Base-by-base conservation (phyloP, 2,888 invertebrate species). In the Yponomeuta sedellus region DNA sequence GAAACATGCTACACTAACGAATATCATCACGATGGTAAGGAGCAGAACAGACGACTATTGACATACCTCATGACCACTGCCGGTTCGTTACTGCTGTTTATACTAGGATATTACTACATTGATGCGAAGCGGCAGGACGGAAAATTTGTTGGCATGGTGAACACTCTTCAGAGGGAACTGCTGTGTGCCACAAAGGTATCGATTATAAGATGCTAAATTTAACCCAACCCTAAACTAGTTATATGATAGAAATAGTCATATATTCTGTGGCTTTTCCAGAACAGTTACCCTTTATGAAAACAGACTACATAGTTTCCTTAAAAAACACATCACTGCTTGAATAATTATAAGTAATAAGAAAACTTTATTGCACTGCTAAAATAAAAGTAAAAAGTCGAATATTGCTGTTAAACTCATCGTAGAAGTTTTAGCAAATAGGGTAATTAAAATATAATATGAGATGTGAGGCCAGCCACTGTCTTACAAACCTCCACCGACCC, bases 91-190 rank as follows among this genome's bases (percentile, higher is more conserved):
- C 86, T 96, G 10, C 81, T 95, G 64, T 96, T 97, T 76, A 93
- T 94, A 20, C 91, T 96, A 68, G 95, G 95, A 25, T 95, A 96
- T 83, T 95, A 96, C 80, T 94, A 94, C 73, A 93, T 96, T 69
- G 96, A 96, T 82, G 96, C 94, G 76, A 94, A 92, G 74, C 93
- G 94, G 70, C 93, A 94, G 74, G 96, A 96, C 76, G 92, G 93
- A 64, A 92, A 93, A 65, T 89, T 96, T 40, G 93, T 97, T 66
- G 94, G 93, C 0, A 95, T 79, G 81, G 93, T 89, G 79, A 94
- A 91, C 84, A 89, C 85, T 68, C 71, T 92, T 58, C 92, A 92
- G 69, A 81, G 91, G 57, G 91, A 92, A 72, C 79, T 92, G 70
- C 79, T 92, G 68, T 91, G 83, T 82, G 86, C 83, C 71, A 93